These are phyloP conservation scores for Rhingia rostrata DNA, from an alignment of 2,888 invertebrate genomes.

Conservation along the genomic window DNA sequence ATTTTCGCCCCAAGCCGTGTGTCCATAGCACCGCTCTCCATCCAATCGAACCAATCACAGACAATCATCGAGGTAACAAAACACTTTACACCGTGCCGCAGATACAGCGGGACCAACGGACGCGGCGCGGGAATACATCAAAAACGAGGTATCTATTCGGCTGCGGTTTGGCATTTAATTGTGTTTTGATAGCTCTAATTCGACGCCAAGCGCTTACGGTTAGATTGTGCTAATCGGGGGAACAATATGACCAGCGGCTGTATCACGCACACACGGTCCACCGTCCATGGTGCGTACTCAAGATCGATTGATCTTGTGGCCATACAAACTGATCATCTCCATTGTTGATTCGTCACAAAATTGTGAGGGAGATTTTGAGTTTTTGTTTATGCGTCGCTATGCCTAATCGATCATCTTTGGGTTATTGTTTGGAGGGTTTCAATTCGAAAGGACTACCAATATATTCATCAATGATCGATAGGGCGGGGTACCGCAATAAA, in stretches of 20 bases:
- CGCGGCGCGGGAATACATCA: neutral
- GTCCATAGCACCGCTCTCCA: constrained; percentile 10
- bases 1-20: constrained; percentile 65
- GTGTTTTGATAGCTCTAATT: constrained; percentile 75
- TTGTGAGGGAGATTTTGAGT: constrained; percentile 48
- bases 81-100: constrained; percentile 65
- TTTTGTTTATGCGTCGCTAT: constrained; percentile 29
- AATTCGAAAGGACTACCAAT: constrained; percentile 27
- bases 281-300: constrained; percentile 37
- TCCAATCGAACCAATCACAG: constrained; percentile 66
- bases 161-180: constrained; percentile 69
- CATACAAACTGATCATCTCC: constrained; percentile 47
- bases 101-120: neutral
- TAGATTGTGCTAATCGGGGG: constrained; percentile 68
- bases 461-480: constrained; percentile 64
- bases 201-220: constrained; percentile 66
- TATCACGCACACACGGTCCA: constrained; percentile 57
- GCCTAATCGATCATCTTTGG: constrained; percentile 63
- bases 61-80: constrained; percentile 74
- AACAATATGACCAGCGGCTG: constrained; percentile 62
- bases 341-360: constrained; percentile 74
- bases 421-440: constrained; percentile 49
- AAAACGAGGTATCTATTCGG: constrained; percentile 37
- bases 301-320: constrained; percentile 67
- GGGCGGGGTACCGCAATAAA: constrained; percentile 54